A percentile compares a stretch with the other conserved stretches of the same genome.
Evolutionary conservation across 92 coral and sea anemone species (phyloP).

Genomic region (Epizoanthus stellaris): DNA sequence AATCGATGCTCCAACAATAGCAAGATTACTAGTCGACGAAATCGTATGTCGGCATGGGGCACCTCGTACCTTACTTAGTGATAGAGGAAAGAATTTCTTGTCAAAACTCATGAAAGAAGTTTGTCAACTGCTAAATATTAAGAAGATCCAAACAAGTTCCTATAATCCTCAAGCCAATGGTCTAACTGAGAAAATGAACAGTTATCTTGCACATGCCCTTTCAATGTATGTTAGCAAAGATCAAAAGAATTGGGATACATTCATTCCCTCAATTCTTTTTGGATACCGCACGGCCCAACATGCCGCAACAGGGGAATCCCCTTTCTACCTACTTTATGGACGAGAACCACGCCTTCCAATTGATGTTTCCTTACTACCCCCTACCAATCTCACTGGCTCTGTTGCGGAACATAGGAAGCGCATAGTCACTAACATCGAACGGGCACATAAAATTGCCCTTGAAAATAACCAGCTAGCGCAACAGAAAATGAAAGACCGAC

Average conservation of each 20-base stretch:
- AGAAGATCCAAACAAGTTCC: constrained; percentile 24
- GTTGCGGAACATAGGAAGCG: constrained; percentile 67
- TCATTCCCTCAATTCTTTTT: constrained; percentile 38
- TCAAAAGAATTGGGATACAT: constrained; percentile 45
- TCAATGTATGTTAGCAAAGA: constrained; percentile 43
- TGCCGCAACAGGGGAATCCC: constrained; percentile 30
- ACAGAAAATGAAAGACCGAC: constrained; percentile 64
- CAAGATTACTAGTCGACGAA: constrained; percentile 24
- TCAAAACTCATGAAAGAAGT: constrained; percentile 30
- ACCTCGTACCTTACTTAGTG: constrained; percentile 47
- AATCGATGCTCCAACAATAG: constrained; percentile 53
- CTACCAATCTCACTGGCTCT: constrained; percentile 42
- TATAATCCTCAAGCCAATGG: constrained; percentile 38
- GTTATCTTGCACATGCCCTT: constrained; percentile 22
- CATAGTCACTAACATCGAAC: constrained; percentile 60
- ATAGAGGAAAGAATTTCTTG: constrained; percentile 44
- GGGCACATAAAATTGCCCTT: constrained; percentile 57
- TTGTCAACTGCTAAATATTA: constrained; percentile 14
- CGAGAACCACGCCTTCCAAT: constrained; percentile 5
- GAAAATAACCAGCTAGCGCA: constrained; percentile 61
- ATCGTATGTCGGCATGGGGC: constrained; percentile 48
- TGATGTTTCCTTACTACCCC: constrained; percentile 50
- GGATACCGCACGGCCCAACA: constrained; percentile 43
- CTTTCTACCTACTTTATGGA: constrained; percentile 23
- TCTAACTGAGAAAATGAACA: constrained; percentile 19